Evolutionary conservation across 2,888 invertebrate species (phyloP), one percentile per base, ranked within the genome.

Genomic region (Rhimphoctona megacephalus): DNA sequence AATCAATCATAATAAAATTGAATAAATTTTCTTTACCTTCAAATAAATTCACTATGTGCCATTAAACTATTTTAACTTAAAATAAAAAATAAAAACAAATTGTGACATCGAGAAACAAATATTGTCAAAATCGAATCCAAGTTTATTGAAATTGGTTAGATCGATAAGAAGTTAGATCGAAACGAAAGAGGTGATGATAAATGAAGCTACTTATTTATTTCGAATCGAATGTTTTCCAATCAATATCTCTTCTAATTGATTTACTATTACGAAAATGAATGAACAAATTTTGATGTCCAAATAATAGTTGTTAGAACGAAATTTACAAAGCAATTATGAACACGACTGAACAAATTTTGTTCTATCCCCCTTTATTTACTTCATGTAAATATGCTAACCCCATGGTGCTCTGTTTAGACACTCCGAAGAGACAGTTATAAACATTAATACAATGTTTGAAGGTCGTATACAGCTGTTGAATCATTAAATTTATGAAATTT

Each of bases 1-100:
- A 49, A 70, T 70, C 33, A 70, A 70, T 49, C 49, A 49, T n/a
- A 70, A 70, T 70, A 30, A 49, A 70, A 46, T 25, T 4, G 46
- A 14, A 46, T 46, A 36, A 33, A n/a, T 36, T 36, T n/a, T 46
- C 3, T 25, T 46, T 19, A 3, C 30, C 43, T 70, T 7, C 2
- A 30, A 49, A 30, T 19, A 30, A 8, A 19, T 70, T 19, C 46
- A 46, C 19, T 14, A 17, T 7, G 30, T 25, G 17, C 9, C 6
- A 70, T 49, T 17, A 30, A 19, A 70, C 22, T 19, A 19, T 17
- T 6, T 30, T 17, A 25, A 61, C 5, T 14, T 17, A 0, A 30
- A 70, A 70, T 17, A 46, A 43, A 30, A 30, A 25, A 17, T 17
- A 30, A 61, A 61, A 61, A 61, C 9, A 36, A 36, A 11, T 11